Conservation (phyloP, 2,797 vertebrate genomes). For the Galagoides demidoff region DNA sequence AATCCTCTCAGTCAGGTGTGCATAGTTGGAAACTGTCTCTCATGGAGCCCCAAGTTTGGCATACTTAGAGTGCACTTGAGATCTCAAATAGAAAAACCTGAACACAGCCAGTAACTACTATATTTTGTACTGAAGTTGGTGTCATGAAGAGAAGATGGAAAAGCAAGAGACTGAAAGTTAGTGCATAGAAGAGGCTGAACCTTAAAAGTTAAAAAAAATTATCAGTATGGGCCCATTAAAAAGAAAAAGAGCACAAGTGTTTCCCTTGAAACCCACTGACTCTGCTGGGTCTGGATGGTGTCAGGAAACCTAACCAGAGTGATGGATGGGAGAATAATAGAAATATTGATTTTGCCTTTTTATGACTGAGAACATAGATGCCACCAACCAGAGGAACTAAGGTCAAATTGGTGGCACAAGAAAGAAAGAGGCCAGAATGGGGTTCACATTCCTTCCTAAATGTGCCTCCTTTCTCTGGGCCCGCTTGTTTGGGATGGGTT, state of each 20-base stretch:
- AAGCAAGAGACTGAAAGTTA: neutral
- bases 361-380: neutral
- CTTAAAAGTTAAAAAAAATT: neutral
- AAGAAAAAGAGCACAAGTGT: neutral
- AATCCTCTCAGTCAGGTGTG: neutral
- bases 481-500: neutral
- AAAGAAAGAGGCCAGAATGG: neutral
- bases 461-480: neutral
- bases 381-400: neutral
- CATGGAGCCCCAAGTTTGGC: neutral
- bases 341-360: neutral
- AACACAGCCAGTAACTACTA: neutral
- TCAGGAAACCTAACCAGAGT: neutral
- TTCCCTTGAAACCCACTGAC: neutral
- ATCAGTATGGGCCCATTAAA: neutral
- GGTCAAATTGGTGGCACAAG: neutral
- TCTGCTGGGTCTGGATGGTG: neutral
- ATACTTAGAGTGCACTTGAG: neutral
- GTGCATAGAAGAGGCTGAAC: neutral
- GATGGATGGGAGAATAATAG: neutral
- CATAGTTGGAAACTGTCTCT: neutral
- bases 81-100: neutral
- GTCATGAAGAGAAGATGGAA: neutral
- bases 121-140: neutral
- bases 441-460: neutral